A percentile compares a stretch with the other conserved stretches of the same genome.
phyloP scores from a whole-genome alignment of 2,797 vertebrate species.

The Mustela erminea region DNA sequence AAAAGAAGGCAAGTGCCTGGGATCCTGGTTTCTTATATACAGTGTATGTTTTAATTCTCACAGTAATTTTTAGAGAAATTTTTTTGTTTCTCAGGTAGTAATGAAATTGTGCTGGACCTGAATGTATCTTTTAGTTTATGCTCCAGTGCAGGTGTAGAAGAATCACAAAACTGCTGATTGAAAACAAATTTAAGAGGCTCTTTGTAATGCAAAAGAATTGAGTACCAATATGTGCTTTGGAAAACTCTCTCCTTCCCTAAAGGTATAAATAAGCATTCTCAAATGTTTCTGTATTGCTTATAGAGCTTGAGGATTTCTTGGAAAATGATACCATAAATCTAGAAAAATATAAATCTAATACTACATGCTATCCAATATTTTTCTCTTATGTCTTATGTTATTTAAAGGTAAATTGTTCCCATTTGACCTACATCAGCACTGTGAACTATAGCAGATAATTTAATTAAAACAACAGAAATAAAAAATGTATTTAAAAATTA shows the following conservation, averaged over 20 bases:
- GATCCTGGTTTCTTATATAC: not conserved
- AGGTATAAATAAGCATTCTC: not conserved
- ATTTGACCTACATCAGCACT: not conserved
- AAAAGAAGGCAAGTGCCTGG: not conserved
- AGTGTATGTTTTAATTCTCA: not conserved
- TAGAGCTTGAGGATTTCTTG: not conserved
- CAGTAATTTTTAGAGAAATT: not conserved
- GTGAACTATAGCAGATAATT: not conserved
- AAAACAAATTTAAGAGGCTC: not conserved
- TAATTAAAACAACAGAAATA: constrained; percentile 16
- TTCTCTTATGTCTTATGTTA: not conserved
- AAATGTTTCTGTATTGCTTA: not conserved
- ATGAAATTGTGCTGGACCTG: not conserved
- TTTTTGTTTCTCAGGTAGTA: constrained; percentile 2
- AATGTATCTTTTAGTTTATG: not conserved
- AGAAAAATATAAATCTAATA: constrained; percentile 44
- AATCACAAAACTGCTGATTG: not conserved
- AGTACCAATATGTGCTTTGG: not conserved
- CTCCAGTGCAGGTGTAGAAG: not conserved
- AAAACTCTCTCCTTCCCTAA: constrained; percentile 35
- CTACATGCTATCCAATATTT: not conserved
- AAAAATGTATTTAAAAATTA: constrained; percentile 11
- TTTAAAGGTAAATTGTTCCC: constrained; percentile 25
- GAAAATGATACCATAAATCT: not conserved
- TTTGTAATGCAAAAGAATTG: not conserved